These are phyloP conservation scores for Cartodere bifasciata DNA, from an alignment of 2,888 invertebrate genomes.

Conservation along the genomic window DNA sequence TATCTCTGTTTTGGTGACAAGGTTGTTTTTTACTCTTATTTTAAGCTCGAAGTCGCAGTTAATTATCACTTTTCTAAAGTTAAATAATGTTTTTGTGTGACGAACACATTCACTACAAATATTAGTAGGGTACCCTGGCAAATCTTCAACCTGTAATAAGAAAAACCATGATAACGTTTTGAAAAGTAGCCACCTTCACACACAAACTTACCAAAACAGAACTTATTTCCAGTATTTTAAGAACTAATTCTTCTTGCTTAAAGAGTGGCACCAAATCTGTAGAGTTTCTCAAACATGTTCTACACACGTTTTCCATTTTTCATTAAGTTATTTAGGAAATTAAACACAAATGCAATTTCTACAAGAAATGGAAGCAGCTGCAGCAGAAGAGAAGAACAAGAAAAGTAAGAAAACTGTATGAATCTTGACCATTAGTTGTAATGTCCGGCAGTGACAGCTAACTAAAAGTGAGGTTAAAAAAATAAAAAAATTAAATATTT, in stretches of 20 bases:
- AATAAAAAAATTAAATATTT: too few relatives aligned
- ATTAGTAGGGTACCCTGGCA: constrained; percentile 17
- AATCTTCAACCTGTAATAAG: constrained; percentile 5
- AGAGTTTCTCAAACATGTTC: constrained; percentile 21
- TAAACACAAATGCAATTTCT: too few relatives aligned
- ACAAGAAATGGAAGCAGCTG: too few relatives aligned
- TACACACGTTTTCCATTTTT: constrained; percentile 20
- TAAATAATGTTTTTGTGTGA: constrained; percentile 23
- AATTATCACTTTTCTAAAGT: constrained; percentile 24
- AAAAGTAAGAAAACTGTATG: too few relatives aligned
- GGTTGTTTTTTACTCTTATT: constrained; percentile 9
- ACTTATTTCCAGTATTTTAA: constrained; percentile 23
- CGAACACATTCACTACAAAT: constrained; percentile 24
- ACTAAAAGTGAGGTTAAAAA: too few relatives aligned
- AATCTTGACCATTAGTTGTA: too few relatives aligned
- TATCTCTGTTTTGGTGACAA: not conserved
- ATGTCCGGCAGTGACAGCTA: too few relatives aligned
- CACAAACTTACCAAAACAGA: constrained; percentile 20
- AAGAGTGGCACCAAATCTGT: constrained; percentile 15
- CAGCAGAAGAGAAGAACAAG: too few relatives aligned
- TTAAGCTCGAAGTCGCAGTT: constrained; percentile 20
- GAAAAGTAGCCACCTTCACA: not conserved
- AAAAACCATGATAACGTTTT: constrained; percentile 1
- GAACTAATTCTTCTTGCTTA: constrained; percentile 16
- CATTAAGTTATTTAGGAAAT: too few relatives aligned